Evolutionary conservation across 2,113 vertebrate species (phyloP).

Genomic region (Fukomys damarensis): DNA sequence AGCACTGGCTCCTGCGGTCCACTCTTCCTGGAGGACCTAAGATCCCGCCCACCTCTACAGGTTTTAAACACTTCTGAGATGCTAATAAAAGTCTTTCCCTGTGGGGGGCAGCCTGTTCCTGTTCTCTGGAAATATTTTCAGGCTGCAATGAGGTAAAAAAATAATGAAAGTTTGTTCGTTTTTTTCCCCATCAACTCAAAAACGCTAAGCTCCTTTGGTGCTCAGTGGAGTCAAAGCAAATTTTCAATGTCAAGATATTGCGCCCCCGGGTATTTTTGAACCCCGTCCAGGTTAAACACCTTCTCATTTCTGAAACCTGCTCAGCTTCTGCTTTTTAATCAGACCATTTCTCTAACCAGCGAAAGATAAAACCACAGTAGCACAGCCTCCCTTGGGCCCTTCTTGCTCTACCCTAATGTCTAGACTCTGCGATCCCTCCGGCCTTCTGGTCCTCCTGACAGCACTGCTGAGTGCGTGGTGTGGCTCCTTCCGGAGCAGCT

Average conservation of each 20-base stretch:
- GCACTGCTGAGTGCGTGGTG: fast-evolving
- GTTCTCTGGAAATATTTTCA: neutral
- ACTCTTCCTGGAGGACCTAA: neutral
- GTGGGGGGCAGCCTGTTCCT: too few species aligned
- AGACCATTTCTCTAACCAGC: neutral
- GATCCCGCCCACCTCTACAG: neutral
- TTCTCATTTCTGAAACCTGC: too few species aligned
- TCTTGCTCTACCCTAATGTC: too few species aligned
- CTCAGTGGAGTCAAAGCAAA: neutral
- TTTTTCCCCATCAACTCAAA: neutral
- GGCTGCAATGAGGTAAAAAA: neutral
- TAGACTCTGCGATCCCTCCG: neutral
- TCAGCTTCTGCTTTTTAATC: neutral
- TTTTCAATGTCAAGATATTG: neutral
- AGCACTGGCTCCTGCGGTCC: fast-evolving
- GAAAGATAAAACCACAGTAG: fast-evolving
- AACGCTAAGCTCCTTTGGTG: neutral
- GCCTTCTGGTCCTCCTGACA: fast-evolving
- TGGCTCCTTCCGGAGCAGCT: fast-evolving
- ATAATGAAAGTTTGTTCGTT: neutral
- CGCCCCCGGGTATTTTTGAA: too few species aligned
- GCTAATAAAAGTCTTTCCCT: neutral
- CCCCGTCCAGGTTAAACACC: neutral
- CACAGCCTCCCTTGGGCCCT: fast-evolving
- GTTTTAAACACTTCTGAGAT: neutral